A percentile compares a stretch with the other conserved stretches of the same genome.
Conservation (phyloP, 2,113 vertebrate species). For the Lasiurus cinereus region DNA sequence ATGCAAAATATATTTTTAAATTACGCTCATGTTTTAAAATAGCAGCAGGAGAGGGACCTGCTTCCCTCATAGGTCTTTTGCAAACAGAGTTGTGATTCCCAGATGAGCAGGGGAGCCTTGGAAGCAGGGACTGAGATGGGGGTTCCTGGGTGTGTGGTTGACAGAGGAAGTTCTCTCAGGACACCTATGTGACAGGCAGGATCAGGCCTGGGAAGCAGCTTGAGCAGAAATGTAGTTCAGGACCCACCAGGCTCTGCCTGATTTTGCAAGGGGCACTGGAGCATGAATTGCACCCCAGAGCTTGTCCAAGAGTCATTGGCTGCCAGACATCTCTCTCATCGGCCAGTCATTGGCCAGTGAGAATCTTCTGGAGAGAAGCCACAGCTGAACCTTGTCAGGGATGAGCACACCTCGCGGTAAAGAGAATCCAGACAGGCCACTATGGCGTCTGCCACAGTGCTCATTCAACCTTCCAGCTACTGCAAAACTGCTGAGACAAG, state of each 20-base stretch:
- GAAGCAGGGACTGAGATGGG: neutral
- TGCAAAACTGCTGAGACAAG: neutral
- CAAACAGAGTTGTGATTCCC: neutral
- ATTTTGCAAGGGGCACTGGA: neutral
- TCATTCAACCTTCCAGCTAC: neutral
- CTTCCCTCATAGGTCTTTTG: neutral
- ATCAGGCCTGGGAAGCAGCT: neutral
- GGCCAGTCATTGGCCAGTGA: neutral
- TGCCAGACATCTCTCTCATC: neutral
- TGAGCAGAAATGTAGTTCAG: neutral
- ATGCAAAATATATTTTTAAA: neutral
- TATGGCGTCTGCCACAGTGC: neutral
- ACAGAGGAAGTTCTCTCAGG: neutral
- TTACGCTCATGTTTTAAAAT: slow-evolving; percentile 11
- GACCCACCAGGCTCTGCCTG: neutral
- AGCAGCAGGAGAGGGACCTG: neutral
- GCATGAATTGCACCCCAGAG: neutral
- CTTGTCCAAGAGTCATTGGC: neutral
- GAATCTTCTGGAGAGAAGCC: neutral
- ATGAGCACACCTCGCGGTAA: neutral
- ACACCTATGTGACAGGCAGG: neutral
- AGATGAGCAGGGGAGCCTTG: neutral
- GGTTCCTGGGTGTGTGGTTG: neutral
- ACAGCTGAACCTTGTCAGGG: neutral
- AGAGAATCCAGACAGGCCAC: neutral